Conservation (phyloP, 2,888 invertebrate genomes). For the Sphinx pinastri region DNA sequence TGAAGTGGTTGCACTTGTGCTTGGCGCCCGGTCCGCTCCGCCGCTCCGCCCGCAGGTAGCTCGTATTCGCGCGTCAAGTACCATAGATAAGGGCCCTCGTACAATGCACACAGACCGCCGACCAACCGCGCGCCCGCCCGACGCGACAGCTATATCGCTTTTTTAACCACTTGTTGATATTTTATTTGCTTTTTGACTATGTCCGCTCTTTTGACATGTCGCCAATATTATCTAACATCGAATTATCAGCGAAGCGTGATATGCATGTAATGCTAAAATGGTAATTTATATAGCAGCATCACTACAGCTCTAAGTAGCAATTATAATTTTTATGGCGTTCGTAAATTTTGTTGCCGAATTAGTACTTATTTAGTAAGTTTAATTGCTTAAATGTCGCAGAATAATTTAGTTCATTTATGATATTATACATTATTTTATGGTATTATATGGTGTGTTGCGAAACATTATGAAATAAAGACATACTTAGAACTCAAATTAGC, state of each 20-base stretch:
- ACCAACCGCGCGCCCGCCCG: slow-evolving; percentile 38
- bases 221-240: not conserved
- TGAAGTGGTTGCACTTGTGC: slow-evolving; percentile 54
- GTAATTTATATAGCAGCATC: not conserved
- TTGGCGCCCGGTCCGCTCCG: slow-evolving; percentile 45
- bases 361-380: no score
- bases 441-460: no score
- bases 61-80: slow-evolving; percentile 64
- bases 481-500: no score
- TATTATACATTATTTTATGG: not conserved
- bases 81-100: slow-evolving; percentile 55
- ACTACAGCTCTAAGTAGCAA: not conserved
- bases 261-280: not conserved
- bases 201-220: not conserved
- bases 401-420: not conserved
- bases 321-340: not conserved
- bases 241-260: not conserved
- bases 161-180: slow-evolving; percentile 9
- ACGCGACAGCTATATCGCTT: slow-evolving; percentile 41
- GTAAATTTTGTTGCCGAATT: not conserved
- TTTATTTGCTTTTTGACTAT: not conserved
- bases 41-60: slow-evolving; percentile 55
- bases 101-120: slow-evolving; percentile 42
- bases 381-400: not conserved
- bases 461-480: no score